Conservation (phyloP, 2,113 vertebrate genomes). For the Myodes glareolus region DNA sequence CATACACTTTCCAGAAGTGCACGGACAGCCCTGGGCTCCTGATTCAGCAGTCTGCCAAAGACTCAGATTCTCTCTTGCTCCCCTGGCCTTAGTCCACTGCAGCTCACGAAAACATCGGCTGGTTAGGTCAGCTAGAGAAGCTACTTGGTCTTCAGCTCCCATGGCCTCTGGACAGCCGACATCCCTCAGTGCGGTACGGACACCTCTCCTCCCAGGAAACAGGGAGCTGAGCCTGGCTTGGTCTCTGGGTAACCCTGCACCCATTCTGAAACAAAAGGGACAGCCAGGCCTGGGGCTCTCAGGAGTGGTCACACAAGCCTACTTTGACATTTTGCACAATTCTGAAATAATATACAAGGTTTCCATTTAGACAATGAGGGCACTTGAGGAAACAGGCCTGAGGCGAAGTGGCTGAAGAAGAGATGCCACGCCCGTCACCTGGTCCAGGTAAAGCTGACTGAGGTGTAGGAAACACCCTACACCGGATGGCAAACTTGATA, state of each 20-base stretch:
- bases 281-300: background rate
- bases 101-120: background rate
- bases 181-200: background rate
- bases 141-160: background rate
- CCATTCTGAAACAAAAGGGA: background rate
- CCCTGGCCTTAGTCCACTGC: background rate
- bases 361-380: background rate
- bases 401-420: background rate
- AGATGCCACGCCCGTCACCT: background rate
- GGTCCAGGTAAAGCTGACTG: constrained; percentile 68
- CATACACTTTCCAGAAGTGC: background rate
- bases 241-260: background rate
- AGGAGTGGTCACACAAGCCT: background rate
- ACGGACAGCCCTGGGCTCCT: background rate
- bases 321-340: background rate
- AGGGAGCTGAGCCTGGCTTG: fast-evolving
- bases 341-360: background rate
- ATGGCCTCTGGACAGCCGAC: background rate
- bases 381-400: background rate
- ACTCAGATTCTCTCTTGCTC: background rate
- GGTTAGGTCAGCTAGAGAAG: background rate
- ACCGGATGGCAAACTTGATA: constrained; percentile 68
- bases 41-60: constrained; percentile 37
- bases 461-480: background rate
- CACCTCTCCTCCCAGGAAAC: background rate